These are phyloP conservation scores for Amphiduros pacificus DNA, from an alignment of 2,888 invertebrate species.

Conservation along the genomic window DNA sequence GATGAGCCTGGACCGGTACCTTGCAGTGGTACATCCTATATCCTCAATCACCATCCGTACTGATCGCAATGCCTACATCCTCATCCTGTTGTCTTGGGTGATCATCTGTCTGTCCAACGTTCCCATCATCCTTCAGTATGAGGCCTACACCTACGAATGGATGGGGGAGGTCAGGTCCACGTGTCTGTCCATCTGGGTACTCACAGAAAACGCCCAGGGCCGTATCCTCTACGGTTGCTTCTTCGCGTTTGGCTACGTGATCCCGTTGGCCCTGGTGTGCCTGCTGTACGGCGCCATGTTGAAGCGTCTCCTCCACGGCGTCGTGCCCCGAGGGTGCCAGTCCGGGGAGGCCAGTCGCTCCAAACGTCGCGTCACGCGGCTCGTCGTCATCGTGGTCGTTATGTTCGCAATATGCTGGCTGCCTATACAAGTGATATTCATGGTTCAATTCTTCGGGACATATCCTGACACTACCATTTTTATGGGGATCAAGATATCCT, in stretches of 20 bases:
- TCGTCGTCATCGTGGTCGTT: constrained; percentile 88
- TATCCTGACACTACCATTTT: constrained; percentile 68
- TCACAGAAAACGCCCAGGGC: constrained; percentile 16
- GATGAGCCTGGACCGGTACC: constrained; percentile 87
- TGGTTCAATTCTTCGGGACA: constrained; percentile 72
- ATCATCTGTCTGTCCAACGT: constrained; percentile 65
- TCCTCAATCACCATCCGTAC: constrained; percentile 80
- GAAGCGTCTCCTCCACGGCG: constrained; percentile 80
- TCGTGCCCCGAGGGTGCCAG: constrained; percentile 67
- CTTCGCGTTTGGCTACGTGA: constrained; percentile 83
- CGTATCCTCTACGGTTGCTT: constrained; percentile 58
- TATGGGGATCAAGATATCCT: constrained; percentile 60
- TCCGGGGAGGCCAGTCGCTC: constrained; percentile 81
- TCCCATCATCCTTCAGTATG: constrained; percentile 49
- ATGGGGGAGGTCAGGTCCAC: constrained; percentile 39
- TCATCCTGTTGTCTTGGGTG: constrained; percentile 79
- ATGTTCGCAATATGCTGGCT: constrained; percentile 94
- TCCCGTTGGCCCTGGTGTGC: constrained; percentile 84
- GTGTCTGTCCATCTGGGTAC: constrained; percentile 38
- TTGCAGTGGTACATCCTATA: constrained; percentile 92
- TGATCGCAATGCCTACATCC: constrained; percentile 75
- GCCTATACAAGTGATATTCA: constrained; percentile 78
- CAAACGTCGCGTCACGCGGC: constrained; percentile 84
- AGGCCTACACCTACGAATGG: constrained; percentile 56
- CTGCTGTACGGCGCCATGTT: constrained; percentile 88